phyloP scores from a whole-genome alignment of 2,113 vertebrate species.

The Corythornis madagascariensis region DNA sequence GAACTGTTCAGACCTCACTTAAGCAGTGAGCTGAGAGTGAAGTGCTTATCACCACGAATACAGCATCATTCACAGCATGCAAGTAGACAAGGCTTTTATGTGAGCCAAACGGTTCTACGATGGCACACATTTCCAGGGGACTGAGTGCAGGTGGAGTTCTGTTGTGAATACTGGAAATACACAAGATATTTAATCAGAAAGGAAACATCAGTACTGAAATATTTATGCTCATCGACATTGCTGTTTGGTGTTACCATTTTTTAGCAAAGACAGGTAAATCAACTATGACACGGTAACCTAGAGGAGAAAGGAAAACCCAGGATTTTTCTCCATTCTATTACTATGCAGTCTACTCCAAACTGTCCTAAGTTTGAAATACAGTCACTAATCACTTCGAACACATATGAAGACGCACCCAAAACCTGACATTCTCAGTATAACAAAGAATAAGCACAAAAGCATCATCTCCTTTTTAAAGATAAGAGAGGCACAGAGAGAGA shows the following conservation, averaged over 20 bases:
- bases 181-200: neutral
- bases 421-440: neutral
- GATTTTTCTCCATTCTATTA: neutral
- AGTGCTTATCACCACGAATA: neutral
- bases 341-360: neutral
- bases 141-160: neutral
- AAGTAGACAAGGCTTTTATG: neutral
- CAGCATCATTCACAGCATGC: neutral
- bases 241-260: neutral
- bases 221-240: constrained; percentile 23
- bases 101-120: neutral
- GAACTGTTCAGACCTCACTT: neutral
- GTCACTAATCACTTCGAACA: neutral
- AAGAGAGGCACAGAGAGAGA: neutral
- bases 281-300: neutral
- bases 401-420: neutral
- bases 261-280: constrained; percentile 10
- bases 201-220: neutral
- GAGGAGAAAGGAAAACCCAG: neutral
- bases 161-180: neutral
- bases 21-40: neutral
- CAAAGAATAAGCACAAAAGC: neutral
- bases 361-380: neutral
- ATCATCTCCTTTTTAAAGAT: constrained; percentile 16
- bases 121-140: neutral